A percentile compares a stretch with the other conserved stretches of the same genome.
Evolutionary conservation across 1,140 invertebrate species (phyloP).

Genomic region (Drosophila bocqueti): DNA sequence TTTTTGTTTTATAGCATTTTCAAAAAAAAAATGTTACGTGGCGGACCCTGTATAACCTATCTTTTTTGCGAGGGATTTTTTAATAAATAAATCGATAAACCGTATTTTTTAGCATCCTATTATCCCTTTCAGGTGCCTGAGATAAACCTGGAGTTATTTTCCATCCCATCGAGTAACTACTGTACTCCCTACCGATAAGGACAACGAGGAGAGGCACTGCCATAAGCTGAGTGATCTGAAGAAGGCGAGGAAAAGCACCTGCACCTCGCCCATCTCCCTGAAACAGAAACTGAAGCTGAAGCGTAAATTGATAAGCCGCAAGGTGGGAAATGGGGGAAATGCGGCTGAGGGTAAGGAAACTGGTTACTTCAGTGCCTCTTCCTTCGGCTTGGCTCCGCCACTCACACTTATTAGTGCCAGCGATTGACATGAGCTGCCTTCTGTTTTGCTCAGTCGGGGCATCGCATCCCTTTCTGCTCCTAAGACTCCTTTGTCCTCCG

Average conservation of each 20-base stretch:
- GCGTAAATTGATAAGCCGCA: slow-evolving; percentile 80
- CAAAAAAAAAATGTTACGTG: no score
- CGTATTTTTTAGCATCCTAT: not conserved
- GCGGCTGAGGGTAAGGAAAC: slow-evolving; percentile 28
- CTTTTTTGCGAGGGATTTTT: not conserved
- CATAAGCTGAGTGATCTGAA: slow-evolving; percentile 1
- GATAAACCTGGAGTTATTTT: not conserved
- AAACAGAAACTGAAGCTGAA: slow-evolving; percentile 39
- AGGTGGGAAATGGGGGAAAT: slow-evolving; percentile 11
- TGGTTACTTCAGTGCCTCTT: slow-evolving; percentile 25
- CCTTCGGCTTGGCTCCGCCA: not conserved
- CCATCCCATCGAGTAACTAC: not conserved
- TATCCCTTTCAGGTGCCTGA: not conserved
- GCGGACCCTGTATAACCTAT: no score
- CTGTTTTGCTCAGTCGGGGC: slow-evolving; percentile 35
- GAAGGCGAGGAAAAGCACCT: slow-evolving; percentile 31
- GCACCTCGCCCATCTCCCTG: slow-evolving; percentile 18
- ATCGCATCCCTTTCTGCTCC: slow-evolving; percentile 12
- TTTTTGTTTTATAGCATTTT: no score
- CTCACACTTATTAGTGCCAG: slow-evolving; percentile 69
- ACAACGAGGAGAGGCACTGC: not conserved
- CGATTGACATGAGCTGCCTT: slow-evolving; percentile 66
- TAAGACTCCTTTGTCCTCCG: slow-evolving; percentile 9
- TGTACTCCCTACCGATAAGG: slow-evolving; percentile 12
- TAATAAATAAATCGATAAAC: not conserved